These are phyloP conservation scores for Saturnia pavonia DNA, from an alignment of 2,888 invertebrate species.

Conservation along the genomic window DNA sequence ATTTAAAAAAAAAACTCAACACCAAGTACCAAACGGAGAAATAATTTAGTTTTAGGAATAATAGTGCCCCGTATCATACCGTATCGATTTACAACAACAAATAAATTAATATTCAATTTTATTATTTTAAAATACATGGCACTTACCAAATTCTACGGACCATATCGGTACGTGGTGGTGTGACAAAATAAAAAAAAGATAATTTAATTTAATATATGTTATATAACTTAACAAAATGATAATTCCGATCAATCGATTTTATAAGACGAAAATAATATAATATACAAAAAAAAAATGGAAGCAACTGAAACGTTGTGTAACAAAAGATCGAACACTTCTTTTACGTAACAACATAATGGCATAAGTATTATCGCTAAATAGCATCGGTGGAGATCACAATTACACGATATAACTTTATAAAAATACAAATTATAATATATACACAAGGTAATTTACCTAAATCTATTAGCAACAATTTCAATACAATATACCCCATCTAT, in stretches of 20 bases:
- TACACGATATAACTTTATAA: constrained; percentile 77
- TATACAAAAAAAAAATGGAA: constrained; percentile 69
- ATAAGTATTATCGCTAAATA: constrained; percentile 76
- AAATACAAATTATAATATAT: constrained; percentile 78
- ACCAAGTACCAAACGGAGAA: constrained; percentile 75
- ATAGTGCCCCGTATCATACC: constrained; percentile 54
- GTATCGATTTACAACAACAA: constrained; percentile 62
- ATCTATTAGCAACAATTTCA: constrained; percentile 71
- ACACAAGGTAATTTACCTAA: constrained; percentile 77
- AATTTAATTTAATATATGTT: constrained; percentile 41
- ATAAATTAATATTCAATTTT: constrained; percentile 48
- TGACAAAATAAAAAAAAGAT: constrained; percentile 35
- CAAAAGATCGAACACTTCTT: constrained; percentile 53
- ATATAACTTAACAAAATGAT: constrained; percentile 53
- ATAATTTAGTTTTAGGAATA: constrained; percentile 68
- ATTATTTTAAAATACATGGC: constrained; percentile 78
- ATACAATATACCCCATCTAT: constrained; percentile 76
- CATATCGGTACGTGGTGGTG: constrained; percentile 72
- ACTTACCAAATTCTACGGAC: constrained; percentile 74
- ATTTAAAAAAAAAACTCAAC: constrained; percentile 64
- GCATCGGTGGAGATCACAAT: constrained; percentile 82
- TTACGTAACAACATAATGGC: constrained; percentile 76
- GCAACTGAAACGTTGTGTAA: constrained; percentile 65
- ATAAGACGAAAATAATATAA: constrained; percentile 65
- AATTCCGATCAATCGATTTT: constrained; percentile 65